Percentiles rank a stretch among this genome's conserved stretches.
Conservation (phyloP, 2,888 invertebrate genomes). For the Pammene aurita region DNA sequence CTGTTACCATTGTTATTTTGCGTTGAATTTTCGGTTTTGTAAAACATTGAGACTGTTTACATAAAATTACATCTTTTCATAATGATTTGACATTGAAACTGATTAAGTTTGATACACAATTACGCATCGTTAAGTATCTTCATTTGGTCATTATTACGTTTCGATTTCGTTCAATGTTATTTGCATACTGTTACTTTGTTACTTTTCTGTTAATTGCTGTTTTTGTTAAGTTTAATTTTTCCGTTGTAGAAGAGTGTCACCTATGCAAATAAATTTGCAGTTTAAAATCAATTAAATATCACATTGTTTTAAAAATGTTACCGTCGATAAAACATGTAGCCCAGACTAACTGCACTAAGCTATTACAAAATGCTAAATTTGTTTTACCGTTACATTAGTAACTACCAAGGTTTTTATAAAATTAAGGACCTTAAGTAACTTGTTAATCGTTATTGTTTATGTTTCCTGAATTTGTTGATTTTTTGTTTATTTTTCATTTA, state of each 20-base stretch:
- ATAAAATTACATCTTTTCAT: not conserved
- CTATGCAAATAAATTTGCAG: not conserved
- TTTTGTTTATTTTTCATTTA: conserved; percentile 37
- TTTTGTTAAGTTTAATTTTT: conserved; percentile 19
- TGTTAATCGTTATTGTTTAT: conserved; percentile 49
- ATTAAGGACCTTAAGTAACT: conserved; percentile 30
- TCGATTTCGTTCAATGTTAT: not conserved
- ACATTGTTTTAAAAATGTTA: not conserved
- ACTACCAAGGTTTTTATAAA: conserved; percentile 7
- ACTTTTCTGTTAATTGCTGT: conserved; percentile 30
- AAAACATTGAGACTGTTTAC: not conserved
- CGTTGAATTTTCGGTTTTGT: conserved; percentile 5
- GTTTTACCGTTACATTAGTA: conserved; percentile 1
- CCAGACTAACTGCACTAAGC: not conserved
- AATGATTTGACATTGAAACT: not conserved
- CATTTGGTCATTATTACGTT: not conserved
- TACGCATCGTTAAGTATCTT: not conserved
- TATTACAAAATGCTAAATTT: conserved; percentile 11
- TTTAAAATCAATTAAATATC: not conserved
- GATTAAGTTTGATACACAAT: conserved; percentile 1
- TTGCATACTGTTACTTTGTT: conserved; percentile 16
- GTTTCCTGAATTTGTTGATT: conserved; percentile 51
- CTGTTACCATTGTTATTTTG: conserved; percentile 27
- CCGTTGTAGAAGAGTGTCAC: not conserved
- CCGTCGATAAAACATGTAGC: not conserved